Evolutionary conservation across 1,140 invertebrate genomes (phyloP).

Genomic region (Aleiodes sp.): DNA sequence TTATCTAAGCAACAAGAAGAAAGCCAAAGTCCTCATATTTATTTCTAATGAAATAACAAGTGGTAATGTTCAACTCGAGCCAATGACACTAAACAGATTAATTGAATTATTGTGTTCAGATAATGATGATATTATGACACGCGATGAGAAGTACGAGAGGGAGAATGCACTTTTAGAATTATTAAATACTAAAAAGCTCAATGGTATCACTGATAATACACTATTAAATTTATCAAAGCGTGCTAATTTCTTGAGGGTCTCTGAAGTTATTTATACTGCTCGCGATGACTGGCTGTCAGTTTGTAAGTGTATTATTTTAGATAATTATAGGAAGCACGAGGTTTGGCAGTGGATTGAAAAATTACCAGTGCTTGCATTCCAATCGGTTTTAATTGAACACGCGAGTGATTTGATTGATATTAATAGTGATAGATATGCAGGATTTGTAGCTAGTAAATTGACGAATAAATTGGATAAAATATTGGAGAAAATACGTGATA

Average conservation of each 20-base stretch:
- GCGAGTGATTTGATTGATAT: conserved; percentile 44
- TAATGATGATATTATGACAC: conserved; percentile 62
- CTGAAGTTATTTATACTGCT: conserved; percentile 55
- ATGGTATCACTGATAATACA: conserved; percentile 67
- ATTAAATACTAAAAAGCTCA: conserved; percentile 74
- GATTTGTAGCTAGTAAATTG: conserved; percentile 47
- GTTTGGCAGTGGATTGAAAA: conserved; percentile 58
- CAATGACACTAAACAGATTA: conserved; percentile 57
- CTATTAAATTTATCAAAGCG: conserved; percentile 71
- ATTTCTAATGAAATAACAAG: conserved; percentile 56
- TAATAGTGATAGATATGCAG: conserved; percentile 50
- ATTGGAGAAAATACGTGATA: conserved; percentile 55
- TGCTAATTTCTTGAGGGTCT: conserved; percentile 70
- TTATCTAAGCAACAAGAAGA: conserved; percentile 63
- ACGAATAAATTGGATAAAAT: conserved; percentile 52
- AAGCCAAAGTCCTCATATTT: conserved; percentile 71
- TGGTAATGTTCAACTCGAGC: conserved; percentile 53
- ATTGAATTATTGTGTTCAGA: conserved; percentile 68
- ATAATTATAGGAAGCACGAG: conserved; percentile 52
- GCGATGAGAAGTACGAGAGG: conserved; percentile 74
- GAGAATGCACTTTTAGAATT: conserved; percentile 85
- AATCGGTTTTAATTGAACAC: conserved; percentile 48
- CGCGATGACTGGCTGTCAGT: conserved; percentile 61
- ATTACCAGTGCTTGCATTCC: conserved; percentile 50
- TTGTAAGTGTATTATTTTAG: conserved; percentile 57